Evolutionary conservation across 2,113 vertebrate genomes (phyloP).

Genomic region (Hippocampus abdominalis): DNA sequence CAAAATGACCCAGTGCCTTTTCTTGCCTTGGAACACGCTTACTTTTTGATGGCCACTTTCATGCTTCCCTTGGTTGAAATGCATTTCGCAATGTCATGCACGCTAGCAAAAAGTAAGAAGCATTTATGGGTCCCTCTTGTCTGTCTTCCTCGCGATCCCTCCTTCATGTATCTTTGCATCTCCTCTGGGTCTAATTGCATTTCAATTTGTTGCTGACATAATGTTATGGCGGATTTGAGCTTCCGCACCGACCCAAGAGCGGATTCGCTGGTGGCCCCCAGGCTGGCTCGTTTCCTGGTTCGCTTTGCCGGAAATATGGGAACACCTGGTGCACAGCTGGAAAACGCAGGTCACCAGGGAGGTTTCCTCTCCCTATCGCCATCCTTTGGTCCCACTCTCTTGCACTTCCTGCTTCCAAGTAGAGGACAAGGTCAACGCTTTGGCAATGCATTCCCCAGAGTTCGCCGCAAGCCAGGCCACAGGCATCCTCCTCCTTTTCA

Average conservation of each 20-base stretch:
- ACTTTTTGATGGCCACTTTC: conserved; percentile 62
- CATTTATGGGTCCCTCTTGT: not conserved
- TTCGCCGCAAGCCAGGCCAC: conserved; percentile 64
- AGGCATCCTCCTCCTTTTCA: conserved; percentile 59
- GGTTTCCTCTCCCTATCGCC: conserved; percentile 57
- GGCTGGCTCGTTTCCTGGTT: conserved; percentile 70
- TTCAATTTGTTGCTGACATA: conserved; percentile 55
- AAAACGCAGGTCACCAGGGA: conserved; percentile 67
- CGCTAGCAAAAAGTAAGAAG: conserved; percentile 10
- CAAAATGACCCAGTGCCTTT: conserved; percentile 53
- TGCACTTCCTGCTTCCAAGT: conserved; percentile 74
- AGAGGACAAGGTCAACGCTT: conserved; percentile 73
- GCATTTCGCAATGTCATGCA: conserved; percentile 59
- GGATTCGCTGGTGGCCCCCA: conserved; percentile 65
- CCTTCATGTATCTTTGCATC: conserved; percentile 42
- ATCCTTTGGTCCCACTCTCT: conserved; percentile 42
- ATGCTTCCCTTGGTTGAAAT: conserved; percentile 56
- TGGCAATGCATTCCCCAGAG: conserved; percentile 65
- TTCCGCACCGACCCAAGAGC: conserved; percentile 36
- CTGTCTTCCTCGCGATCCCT: not conserved
- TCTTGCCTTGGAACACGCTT: conserved; percentile 51
- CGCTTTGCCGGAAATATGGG: conserved; percentile 77
- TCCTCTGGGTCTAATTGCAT: conserved; percentile 68
- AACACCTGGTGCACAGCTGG: conserved; percentile 69
- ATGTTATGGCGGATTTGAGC: conserved; percentile 56